Evolutionary conservation across 1,140 invertebrate species (phyloP), one percentile per base, ranked within the genome.

Genomic region (Pogonomyrmex californicus): DNA sequence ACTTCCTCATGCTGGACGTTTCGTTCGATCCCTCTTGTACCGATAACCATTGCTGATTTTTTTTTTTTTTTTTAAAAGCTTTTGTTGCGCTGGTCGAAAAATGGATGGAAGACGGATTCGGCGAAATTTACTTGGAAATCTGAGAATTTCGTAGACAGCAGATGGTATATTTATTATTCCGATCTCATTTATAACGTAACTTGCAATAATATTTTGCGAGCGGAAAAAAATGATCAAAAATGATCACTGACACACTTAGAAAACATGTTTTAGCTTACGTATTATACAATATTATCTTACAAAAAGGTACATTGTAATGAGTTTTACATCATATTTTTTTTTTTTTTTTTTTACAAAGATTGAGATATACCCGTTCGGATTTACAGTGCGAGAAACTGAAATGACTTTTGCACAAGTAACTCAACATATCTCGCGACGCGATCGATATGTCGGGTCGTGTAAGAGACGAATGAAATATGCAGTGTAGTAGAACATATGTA

Each of bases 381-480:
- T 68, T 81, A 81, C n/a, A 41, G 63, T n/a, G 63, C 63, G 73
- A 88, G 88, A 89, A 88, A 79, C 73, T 85, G 58, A 75, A 88
- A 81, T 71, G 62, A 88, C 75, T 88, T 89, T 89, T 85, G 82
- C 86, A 88, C 63, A 82, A 88, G 87, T 89, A 86, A 86, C 85
- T 36, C 71, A 83, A 71, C 70, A 23, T 90, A 89, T 90, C 88
- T 90, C 85, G 76, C 41, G 87, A 83, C 85, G 86, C 87, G 88
- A 90, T 90, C 88, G 60, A 90, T 82, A 85, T 63, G 83, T 77
- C 60, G 78, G 65, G 58, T 77, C 85, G 87, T 86, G 88, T 86
- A 89, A 88, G 66, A 86, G 85, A 63, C 75, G 87, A 86, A 87
- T 86, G 87, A 90, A 89, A 77, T 86, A 90, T 83, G 87, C 81